Conservation (phyloP, 2,888 invertebrate species). For the Acleris sparsana region DNA sequence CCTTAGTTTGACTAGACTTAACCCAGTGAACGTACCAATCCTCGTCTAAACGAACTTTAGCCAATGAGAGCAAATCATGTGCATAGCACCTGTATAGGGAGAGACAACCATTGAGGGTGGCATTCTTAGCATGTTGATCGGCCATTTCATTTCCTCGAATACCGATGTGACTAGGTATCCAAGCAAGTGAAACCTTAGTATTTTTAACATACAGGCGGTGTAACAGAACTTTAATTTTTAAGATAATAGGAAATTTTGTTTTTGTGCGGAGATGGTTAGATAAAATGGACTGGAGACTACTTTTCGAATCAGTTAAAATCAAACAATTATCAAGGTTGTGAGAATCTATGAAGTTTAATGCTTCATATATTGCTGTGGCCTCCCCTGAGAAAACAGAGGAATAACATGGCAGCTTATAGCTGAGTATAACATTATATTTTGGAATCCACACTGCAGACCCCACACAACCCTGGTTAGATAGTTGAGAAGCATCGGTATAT, state of each 20-base stretch:
- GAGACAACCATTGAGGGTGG: neutral
- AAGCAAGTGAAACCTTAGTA: too few relatives aligned
- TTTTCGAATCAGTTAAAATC: too few relatives aligned
- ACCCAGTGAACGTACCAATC: neutral
- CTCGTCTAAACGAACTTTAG: neutral
- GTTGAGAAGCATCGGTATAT: too few relatives aligned
- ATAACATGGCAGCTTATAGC: neutral
- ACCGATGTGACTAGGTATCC: too few relatives aligned
- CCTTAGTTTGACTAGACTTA: neutral
- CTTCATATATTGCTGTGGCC: neutral
- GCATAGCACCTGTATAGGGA: neutral
- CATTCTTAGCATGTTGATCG: neutral
- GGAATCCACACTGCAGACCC: conserved; percentile 7
- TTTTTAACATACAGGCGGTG: too few relatives aligned
- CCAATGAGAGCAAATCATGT: neutral
- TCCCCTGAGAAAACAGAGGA: neutral
- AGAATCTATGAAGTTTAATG: too few relatives aligned
- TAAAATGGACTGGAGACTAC: too few relatives aligned
- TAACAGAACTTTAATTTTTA: too few relatives aligned
- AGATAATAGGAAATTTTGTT: too few relatives aligned
- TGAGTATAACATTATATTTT: conserved; percentile 1
- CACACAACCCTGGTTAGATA: neutral
- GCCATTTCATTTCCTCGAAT: too few relatives aligned
- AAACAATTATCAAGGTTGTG: too few relatives aligned
- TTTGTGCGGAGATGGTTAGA: too few relatives aligned